Conservation (phyloP, 1,140 invertebrate genomes). For the Dendrolimus punctatus region DNA sequence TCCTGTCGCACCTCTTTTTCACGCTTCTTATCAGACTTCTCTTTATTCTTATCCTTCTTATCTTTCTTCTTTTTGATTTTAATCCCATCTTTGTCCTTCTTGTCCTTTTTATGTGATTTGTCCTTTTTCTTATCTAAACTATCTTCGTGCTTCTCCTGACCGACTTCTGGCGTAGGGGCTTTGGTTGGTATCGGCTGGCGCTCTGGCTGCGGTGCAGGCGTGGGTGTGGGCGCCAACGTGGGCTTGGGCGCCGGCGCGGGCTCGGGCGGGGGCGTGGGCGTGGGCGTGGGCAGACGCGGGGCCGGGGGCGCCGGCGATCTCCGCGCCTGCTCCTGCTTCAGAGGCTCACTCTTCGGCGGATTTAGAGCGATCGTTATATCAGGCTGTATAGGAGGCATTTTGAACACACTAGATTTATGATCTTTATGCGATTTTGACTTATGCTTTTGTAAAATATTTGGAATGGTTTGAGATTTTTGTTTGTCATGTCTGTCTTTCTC, state of each 20-base stretch:
- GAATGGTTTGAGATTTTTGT: constrained; percentile 64
- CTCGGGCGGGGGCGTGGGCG: constrained; percentile 11
- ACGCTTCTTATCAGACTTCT: constrained; percentile 74
- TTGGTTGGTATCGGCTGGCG: constrained; percentile 22
- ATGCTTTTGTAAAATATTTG: constrained; percentile 67
- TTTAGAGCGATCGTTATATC: constrained; percentile 70
- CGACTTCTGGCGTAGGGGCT: constrained; percentile 20
- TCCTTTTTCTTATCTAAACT: constrained; percentile 75
- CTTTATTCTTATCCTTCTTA: constrained; percentile 77
- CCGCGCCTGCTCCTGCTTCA: constrained; percentile 38
- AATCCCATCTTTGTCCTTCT: constrained; percentile 77
- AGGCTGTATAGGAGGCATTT: constrained; percentile 65
- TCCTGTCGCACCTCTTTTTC: constrained; percentile 74
- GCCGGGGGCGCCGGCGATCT: constrained; percentile 23
- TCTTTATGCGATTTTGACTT: constrained; percentile 61
- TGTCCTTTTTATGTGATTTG: constrained; percentile 81
- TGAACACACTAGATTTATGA: constrained; percentile 61
- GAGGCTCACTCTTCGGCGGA: constrained; percentile 57
- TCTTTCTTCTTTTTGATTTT: constrained; percentile 85
- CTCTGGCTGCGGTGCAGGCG: constrained; percentile 21
- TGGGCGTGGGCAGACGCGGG: constrained; percentile 19
- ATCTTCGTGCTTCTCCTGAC: constrained; percentile 67
- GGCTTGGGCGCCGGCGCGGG: constrained; percentile 19
- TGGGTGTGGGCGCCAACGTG: constrained; percentile 19
- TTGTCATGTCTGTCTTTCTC: constrained; percentile 65